phyloP scores from a whole-genome alignment of 2,113 vertebrate species.

The Rutilus rutilus region DNA sequence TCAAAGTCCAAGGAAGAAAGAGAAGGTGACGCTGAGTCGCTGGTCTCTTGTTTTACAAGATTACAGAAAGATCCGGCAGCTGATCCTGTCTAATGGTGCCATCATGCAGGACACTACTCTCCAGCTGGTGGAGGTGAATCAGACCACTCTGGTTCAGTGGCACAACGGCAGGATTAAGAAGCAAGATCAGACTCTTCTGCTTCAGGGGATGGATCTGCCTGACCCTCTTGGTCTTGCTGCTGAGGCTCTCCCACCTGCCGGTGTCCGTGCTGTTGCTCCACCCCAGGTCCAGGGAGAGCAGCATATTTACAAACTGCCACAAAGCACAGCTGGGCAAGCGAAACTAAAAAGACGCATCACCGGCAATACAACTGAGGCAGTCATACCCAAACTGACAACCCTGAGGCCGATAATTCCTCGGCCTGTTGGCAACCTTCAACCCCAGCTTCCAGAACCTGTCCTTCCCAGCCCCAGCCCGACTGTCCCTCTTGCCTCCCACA shows the following conservation, averaged over 20 bases:
- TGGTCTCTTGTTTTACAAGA: too few species aligned
- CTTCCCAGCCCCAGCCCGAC: background rate
- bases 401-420: background rate
- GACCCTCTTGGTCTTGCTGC: background rate
- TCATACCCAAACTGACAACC: background rate
- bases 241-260: background rate
- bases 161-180: too few species aligned
- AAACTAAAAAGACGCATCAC: background rate
- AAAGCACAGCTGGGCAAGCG: background rate
- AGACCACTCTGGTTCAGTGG: too few species aligned
- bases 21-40: too few species aligned
- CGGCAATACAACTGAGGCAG: background rate
- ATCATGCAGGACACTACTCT: too few species aligned
- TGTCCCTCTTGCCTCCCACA: background rate
- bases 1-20: too few species aligned
- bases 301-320: background rate
- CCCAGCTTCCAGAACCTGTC: background rate
- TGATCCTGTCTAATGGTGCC: too few species aligned
- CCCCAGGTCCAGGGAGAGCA: background rate
- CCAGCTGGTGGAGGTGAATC: too few species aligned
- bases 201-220: slow-evolving; percentile 12
- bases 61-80: too few species aligned
- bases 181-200: slow-evolving; percentile 26
- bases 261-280: background rate
- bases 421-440: background rate